Percentiles rank a stretch among this genome's conserved stretches.
phyloP scores from a whole-genome alignment of 2,888 invertebrate species.

The Eristalinus aeneus region DNA sequence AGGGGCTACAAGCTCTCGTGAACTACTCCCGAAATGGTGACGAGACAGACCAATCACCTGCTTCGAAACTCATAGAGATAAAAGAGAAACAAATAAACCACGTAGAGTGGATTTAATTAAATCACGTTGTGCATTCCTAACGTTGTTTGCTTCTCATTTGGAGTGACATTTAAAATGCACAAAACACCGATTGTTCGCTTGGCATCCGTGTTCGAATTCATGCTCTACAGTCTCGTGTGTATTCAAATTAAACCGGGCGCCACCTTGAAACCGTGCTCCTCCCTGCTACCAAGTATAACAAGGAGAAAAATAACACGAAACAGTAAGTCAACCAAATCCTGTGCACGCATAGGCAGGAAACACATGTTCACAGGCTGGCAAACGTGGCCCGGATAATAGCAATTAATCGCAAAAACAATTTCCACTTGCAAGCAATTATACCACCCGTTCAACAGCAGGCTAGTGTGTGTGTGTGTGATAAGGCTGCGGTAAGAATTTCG shows the following conservation, averaged over 20 bases:
- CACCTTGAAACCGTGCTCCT: not conserved
- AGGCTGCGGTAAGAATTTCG: slow-evolving; percentile 9
- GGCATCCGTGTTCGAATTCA: slow-evolving; percentile 11
- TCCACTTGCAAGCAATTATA: slow-evolving; percentile 45
- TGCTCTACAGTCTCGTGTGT: slow-evolving; percentile 14
- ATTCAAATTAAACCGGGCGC: slow-evolving; percentile 26
- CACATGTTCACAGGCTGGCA: not conserved
- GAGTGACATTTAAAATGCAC: slow-evolving; percentile 5
- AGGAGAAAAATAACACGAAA: not conserved
- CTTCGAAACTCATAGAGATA: not conserved
- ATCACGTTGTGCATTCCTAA: slow-evolving; percentile 15
- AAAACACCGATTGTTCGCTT: not conserved
- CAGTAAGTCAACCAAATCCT: slow-evolving; percentile 6
- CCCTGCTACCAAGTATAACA: not conserved
- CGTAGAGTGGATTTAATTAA: not conserved
- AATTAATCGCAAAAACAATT: slow-evolving; percentile 46
- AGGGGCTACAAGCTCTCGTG: too few species aligned
- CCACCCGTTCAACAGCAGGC: slow-evolving; percentile 20
- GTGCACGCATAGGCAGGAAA: not conserved
- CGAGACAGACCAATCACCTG: not conserved
- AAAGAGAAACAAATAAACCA: not conserved
- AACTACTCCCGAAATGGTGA: too few species aligned
- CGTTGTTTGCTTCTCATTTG: slow-evolving; percentile 7
- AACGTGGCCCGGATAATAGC: slow-evolving; percentile 21
- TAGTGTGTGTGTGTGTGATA: not conserved